Evolutionary conservation across 2,797 vertebrate genomes (phyloP), one percentile per base, ranked within the genome.

Genomic region (Orestias chungarensis): DNA sequence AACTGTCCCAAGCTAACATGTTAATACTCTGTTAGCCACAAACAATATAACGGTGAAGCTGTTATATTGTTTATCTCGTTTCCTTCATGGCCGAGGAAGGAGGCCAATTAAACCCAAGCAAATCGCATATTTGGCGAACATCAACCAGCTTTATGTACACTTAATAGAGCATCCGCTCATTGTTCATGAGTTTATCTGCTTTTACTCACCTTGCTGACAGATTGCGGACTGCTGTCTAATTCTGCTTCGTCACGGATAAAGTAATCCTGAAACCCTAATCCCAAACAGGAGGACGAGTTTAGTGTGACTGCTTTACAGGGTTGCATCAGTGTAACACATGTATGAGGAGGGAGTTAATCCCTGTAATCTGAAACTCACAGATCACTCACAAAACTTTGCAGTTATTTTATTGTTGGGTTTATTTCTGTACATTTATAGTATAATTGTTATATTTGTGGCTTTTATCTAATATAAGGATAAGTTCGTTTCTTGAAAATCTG

Each of bases 161-260:
- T 15, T 11, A 50, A 68, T n/a, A n/a, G n/a, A 0, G 1, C 25
- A 0, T 8, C 20, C 0, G 46, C 49, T 11, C n/a, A 14, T 55
- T 47, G 6, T 38, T 59, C 7, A 27, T 64, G 25, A 43, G 44
- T 46, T 62, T 11, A 15, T 64, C 25, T 43, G 0, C 10, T 35
- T 35, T 40, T 50, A 57, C 88, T 74, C 83, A 86, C 88, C 87
- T 80, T 57, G 25, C 2, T 61, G 64, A 65, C 80, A 80, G 85
- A 79, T 82, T 76, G 82, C 77, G 64, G 84, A 80, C 79, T 42
- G 80, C 65, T 27, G 55, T 69, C 67, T 75, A 83, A 82, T 86
- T 86, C 50, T 85, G 86, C 89, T 91, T 91, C 91, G 88, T 92
- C 90, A 93, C 87, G 54, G 84, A 88, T 89, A 87, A 85, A 82